A percentile compares a stretch with the other conserved stretches of the same genome.
Evolutionary conservation across 1,140 invertebrate genomes (phyloP).

Genomic region (Helicoverpa armigera): DNA sequence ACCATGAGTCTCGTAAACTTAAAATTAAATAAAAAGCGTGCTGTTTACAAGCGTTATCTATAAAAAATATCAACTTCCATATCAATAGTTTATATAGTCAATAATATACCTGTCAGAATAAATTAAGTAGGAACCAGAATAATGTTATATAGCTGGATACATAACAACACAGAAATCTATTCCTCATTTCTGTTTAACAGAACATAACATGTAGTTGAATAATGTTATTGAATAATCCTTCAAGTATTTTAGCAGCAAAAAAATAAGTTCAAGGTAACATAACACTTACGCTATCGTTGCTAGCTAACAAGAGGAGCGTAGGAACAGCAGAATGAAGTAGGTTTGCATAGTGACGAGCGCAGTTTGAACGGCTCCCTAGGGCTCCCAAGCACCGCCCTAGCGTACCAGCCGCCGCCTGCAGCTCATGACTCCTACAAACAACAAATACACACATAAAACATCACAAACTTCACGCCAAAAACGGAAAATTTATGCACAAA

Average conservation of each 20-base stretch:
- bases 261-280: slow-evolving; percentile 53
- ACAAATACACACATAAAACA: slow-evolving; percentile 45
- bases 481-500: slow-evolving; percentile 53
- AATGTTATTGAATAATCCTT: slow-evolving; percentile 36
- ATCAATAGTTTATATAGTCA: too few species aligned
- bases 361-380: slow-evolving; percentile 78
- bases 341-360: slow-evolving; percentile 81
- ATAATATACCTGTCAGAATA: too few species aligned
- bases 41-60: too few species aligned
- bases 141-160: too few species aligned
- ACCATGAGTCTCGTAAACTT: too few species aligned
- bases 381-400: slow-evolving; percentile 81
- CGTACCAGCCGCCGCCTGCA: slow-evolving; percentile 80
- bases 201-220: not conserved
- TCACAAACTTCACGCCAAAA: slow-evolving; percentile 52
- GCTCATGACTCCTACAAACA: slow-evolving; percentile 78
- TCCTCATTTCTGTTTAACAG: not conserved
- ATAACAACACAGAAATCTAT: not conserved
- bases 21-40: too few species aligned
- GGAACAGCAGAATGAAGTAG: slow-evolving; percentile 79
- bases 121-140: too few species aligned
- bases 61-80: too few species aligned
- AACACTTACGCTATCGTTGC: slow-evolving; percentile 81
- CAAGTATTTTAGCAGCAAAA: not conserved
- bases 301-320: slow-evolving; percentile 77